A percentile compares a stretch with the other conserved stretches of the same genome.
These are phyloP conservation scores for Apotomis turbidana DNA, from an alignment of 2,888 invertebrate species.

Conservation along the genomic window DNA sequence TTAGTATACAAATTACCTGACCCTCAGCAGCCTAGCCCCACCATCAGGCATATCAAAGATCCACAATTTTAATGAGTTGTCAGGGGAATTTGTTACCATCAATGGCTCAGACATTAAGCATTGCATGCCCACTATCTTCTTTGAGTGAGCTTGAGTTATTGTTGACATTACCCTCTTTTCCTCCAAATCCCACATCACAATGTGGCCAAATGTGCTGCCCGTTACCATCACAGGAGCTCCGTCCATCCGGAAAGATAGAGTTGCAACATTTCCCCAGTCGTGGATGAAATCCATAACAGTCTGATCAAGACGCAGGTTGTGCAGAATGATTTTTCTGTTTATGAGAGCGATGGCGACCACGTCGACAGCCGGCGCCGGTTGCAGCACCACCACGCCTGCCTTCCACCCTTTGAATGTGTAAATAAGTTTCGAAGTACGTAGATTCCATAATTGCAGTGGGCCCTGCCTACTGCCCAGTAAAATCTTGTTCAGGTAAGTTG, in stretches of 20 bases:
- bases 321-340: slow-evolving; percentile 92
- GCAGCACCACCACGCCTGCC: slow-evolving; percentile 88
- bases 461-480: slow-evolving; percentile 94
- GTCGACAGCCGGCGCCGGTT: slow-evolving; percentile 96
- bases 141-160: slow-evolving; percentile 90
- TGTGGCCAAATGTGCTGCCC: slow-evolving; percentile 91
- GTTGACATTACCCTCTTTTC: slow-evolving; percentile 91
- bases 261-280: slow-evolving; percentile 95
- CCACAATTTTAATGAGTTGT: slow-evolving; percentile 96
- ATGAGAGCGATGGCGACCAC: slow-evolving; percentile 94
- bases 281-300: slow-evolving; percentile 93
- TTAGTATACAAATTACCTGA: slow-evolving; percentile 74
- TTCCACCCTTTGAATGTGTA: slow-evolving; percentile 91
- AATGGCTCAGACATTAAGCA: slow-evolving; percentile 95
- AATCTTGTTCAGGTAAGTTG: slow-evolving; percentile 97
- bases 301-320: slow-evolving; percentile 94
- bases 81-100: slow-evolving; percentile 95
- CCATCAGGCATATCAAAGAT: slow-evolving; percentile 97
- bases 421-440: slow-evolving; percentile 89
- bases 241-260: slow-evolving; percentile 94
- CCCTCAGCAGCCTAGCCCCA: slow-evolving; percentile 90
- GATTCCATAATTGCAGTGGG: slow-evolving; percentile 94
- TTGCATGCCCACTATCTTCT: slow-evolving; percentile 89
- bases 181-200: slow-evolving; percentile 97
- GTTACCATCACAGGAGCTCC: slow-evolving; percentile 94